Conservation (phyloP, 2,113 vertebrate species). For the Hypocryptadius cinnamomeus region DNA sequence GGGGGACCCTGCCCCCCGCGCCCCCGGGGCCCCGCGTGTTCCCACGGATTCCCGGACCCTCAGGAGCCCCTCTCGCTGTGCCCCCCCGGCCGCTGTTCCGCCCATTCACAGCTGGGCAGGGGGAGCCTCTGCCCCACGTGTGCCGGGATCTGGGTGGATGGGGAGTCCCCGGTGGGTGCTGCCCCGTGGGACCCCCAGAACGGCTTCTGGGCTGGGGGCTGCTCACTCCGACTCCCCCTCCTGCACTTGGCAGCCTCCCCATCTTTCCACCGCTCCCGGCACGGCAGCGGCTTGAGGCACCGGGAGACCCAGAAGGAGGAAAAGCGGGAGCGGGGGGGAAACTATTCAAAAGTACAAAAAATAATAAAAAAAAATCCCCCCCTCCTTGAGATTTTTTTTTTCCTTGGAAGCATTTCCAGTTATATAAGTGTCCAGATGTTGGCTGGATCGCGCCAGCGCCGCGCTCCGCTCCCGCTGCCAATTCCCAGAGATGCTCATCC, state of each 20-base stretch:
- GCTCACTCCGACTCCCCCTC: not conserved
- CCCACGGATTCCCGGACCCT: not conserved
- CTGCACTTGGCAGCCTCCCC: not conserved
- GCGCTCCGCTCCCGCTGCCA: slow-evolving; percentile 5
- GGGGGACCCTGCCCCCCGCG: not conserved
- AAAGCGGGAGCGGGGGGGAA: not conserved
- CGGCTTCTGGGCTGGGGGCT: not conserved
- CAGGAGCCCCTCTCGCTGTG: not conserved
- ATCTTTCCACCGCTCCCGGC: not conserved
- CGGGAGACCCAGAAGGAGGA: not conserved
- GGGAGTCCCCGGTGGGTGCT: not conserved
- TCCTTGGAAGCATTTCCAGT: slow-evolving; percentile 6
- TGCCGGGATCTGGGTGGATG: not conserved
- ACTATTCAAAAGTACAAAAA: not conserved
- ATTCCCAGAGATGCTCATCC: slow-evolving; percentile 21
- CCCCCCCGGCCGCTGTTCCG: not conserved
- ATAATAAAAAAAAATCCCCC: not conserved
- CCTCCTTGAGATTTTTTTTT: not conserved
- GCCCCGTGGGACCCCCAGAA: not conserved
- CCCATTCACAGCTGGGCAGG: not conserved
- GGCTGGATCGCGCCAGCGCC: not conserved
- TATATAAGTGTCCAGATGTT: slow-evolving; percentile 42
- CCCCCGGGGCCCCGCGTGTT: not conserved
- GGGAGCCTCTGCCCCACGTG: not conserved
- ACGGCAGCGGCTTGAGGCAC: not conserved